Percentiles rank a stretch among this genome's conserved stretches.
phyloP scores from a whole-genome alignment of 2,888 invertebrate genomes.

The Hypomecis punctinalis region DNA sequence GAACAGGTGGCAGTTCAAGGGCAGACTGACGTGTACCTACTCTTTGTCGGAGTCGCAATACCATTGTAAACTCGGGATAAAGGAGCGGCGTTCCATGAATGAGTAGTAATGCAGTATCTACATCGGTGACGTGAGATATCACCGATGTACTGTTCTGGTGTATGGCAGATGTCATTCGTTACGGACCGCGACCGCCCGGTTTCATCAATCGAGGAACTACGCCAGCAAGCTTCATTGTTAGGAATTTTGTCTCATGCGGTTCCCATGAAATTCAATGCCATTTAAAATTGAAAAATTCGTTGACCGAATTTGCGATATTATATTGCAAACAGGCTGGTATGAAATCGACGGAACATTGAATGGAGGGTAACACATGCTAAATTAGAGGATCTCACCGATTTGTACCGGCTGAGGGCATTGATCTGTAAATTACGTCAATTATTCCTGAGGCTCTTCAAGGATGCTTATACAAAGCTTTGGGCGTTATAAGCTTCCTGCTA shows the following conservation, averaged over 20 bases:
- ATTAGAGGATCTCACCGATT: background rate
- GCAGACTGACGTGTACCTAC: conserved; percentile 42
- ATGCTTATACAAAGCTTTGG: too few species aligned
- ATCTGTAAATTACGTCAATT: background rate
- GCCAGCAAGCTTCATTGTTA: conserved; percentile 66
- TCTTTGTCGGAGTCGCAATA: conserved; percentile 46
- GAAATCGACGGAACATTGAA: conserved; percentile 6
- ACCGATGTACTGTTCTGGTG: conserved; percentile 43
- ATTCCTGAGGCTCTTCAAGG: too few species aligned
- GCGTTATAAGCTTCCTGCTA: too few species aligned
- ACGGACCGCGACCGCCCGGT: conserved; percentile 59
- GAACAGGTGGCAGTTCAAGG: conserved; percentile 44
- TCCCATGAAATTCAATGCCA: conserved; percentile 56
- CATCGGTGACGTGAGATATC: conserved; percentile 46
- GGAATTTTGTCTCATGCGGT: conserved; percentile 51
- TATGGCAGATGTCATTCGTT: conserved; percentile 59
- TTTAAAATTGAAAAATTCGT: conserved; percentile 38
- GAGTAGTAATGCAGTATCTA: conserved; percentile 49
- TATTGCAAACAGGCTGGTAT: conserved; percentile 5
- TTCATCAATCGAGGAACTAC: conserved; percentile 72
- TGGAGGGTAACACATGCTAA: background rate
- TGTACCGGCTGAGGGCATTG: conserved; percentile 1
- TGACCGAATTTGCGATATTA: conserved; percentile 25
- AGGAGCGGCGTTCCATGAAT: conserved; percentile 57
- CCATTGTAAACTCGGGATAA: conserved; percentile 47